Evolutionary conservation across 2,888 invertebrate genomes (phyloP), one percentile per base, ranked within the genome.

Genomic region (Drosophila ezoana): DNA sequence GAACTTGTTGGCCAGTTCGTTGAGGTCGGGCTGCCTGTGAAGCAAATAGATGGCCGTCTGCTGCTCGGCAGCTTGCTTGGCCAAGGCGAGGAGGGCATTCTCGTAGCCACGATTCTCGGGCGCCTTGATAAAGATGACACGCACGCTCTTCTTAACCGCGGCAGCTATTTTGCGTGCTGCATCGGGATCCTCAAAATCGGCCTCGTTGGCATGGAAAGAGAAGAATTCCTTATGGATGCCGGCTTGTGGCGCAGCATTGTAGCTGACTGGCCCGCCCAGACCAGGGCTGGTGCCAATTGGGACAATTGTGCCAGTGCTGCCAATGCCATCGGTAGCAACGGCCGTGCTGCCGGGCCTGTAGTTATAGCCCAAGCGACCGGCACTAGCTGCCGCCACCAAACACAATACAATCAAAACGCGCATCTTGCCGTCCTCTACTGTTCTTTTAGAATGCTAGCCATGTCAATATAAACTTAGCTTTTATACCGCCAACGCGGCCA

Each of bases 21-120:
- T 62, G 43, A 84, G 70, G 33, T 90, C 91, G 11, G 82, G 68
- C 56, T 91, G 89, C 45, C 90, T 90, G 66, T 79, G 82, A 0
- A 90, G 79, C 8, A 90, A 81, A 61, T 90, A 90, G 57, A 91
- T 90, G 45, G 83, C 90, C 3, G 91, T 90, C 56, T 76, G 79
- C 41, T 90, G 87, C 58, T 91, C 81, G 51, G 86, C 85, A 28
- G 90, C 90, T 63, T 89, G 88, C 37, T 90, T 90, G 32, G 90
- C 90, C 52, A 90, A 43, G 14, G 86, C 78, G 32, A 90, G 58
- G 38, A 86, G 86, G 33, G 90, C 90, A 45, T 90, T 82, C 60
- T 86, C 89, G 47, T 78, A 75, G 14, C 81, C 90, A 4, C 85
- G 87, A 32, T 89, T 90, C 75, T 90, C 90, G 0, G 90, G 90